phyloP scores from a whole-genome alignment of 2,888 invertebrate genomes.

The Hirtodrosophila confusa region DNA sequence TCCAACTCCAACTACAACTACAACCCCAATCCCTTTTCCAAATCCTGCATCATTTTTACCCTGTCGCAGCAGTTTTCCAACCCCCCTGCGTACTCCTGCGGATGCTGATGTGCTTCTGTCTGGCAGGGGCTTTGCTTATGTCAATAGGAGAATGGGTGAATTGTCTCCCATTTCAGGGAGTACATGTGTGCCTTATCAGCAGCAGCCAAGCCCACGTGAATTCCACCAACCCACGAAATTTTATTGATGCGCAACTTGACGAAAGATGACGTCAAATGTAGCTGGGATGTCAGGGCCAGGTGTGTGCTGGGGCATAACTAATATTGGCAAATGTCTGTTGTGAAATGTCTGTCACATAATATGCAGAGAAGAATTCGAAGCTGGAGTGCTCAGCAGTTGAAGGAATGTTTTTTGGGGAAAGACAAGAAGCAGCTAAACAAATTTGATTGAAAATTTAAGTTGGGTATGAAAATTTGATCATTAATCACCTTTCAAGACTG shows the following conservation, averaged over 20 bases:
- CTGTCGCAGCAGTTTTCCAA: conserved; percentile 45
- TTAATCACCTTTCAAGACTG: too few relatives aligned
- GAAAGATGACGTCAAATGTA: conserved; percentile 51
- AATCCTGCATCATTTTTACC: conserved; percentile 40
- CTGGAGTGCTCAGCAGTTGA: neutral
- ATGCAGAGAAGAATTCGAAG: conserved; percentile 9
- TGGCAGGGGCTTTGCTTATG: conserved; percentile 55
- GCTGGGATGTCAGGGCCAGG: conserved; percentile 20
- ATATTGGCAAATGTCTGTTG: conserved; percentile 35
- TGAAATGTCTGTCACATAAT: conserved; percentile 27
- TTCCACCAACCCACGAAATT: conserved; percentile 47
- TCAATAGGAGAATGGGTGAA: conserved; percentile 54
- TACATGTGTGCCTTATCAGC: conserved; percentile 58
- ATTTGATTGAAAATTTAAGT: too few relatives aligned
- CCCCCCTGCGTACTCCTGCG: neutral
- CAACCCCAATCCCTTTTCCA: neutral
- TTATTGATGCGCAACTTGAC: conserved; percentile 55
- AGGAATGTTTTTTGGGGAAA: neutral
- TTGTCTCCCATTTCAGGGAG: conserved; percentile 5
- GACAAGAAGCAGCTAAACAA: too few relatives aligned
- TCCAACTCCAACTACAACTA: conserved; percentile 1
- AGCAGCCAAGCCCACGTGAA: conserved; percentile 56
- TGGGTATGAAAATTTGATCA: too few relatives aligned
- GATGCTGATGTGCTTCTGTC: conserved; percentile 42
- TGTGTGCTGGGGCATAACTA: conserved; percentile 10